Percentiles rank a stretch among this genome's conserved stretches.
phyloP scores from a whole-genome alignment of 2,888 invertebrate genomes.

The Acanthosepion pharaonis region DNA sequence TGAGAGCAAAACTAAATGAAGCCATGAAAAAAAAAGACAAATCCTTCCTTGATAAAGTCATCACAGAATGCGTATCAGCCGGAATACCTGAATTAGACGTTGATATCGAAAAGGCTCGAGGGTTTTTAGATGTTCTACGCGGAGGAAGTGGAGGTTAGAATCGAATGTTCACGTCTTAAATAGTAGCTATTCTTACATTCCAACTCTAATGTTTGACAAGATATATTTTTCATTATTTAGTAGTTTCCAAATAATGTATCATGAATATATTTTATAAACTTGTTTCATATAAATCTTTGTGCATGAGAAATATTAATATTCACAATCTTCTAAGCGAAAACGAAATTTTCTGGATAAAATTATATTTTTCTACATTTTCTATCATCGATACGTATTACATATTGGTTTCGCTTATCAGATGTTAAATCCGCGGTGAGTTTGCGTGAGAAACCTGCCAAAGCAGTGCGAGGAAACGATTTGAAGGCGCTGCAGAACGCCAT shows the following conservation, averaged over 20 bases:
- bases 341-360: no score
- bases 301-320: no score
- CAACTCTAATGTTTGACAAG: no score
- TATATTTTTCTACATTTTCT: no score
- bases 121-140: not conserved
- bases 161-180: no score
- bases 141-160: no score
- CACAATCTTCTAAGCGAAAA: no score
- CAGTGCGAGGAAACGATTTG: not conserved
- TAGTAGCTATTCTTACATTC: no score
- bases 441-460: not conserved
- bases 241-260: no score
- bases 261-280: no score
- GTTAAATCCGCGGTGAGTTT: not conserved
- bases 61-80: constrained; percentile 12
- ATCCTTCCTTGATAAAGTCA: not conserved
- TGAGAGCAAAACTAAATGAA: not conserved
- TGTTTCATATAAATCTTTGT: no score
- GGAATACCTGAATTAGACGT: constrained; percentile 8
- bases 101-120: not conserved
- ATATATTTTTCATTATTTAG: no score
- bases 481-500: not conserved
- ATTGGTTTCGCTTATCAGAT: not conserved
- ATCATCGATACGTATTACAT: not conserved
- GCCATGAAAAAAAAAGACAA: not conserved